Conservation (phyloP, 1,140 invertebrate species). For the Drosophila arizonae region DNA sequence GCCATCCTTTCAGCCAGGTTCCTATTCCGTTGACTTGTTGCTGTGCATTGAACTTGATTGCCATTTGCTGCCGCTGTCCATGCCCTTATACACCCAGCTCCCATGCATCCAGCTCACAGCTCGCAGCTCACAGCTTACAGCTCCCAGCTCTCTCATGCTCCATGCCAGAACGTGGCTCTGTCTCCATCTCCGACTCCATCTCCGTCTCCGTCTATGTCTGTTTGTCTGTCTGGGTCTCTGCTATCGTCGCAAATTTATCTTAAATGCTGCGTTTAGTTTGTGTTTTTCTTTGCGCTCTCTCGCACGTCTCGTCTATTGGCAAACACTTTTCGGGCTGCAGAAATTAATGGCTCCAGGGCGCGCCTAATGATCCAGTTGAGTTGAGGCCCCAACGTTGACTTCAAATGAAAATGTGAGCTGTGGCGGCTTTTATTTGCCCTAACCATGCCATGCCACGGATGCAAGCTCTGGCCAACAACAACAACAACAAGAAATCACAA, state of each 20-base stretch:
- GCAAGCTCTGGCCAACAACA: constrained; percentile 10
- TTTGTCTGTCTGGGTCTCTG: constrained; percentile 16
- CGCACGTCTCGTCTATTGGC: constrained; percentile 54
- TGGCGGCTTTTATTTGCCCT: constrained; percentile 66
- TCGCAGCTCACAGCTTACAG: not conserved
- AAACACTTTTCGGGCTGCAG: constrained; percentile 69
- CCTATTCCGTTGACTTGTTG: constrained; percentile 59
- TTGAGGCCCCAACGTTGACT: constrained; percentile 48
- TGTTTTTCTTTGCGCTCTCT: constrained; percentile 28
- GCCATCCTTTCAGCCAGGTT: constrained; percentile 27
- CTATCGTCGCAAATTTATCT: constrained; percentile 77
- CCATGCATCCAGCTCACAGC: not conserved
- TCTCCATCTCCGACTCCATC: not conserved
- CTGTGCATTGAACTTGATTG: constrained; percentile 79
- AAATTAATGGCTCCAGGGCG: constrained; percentile 73
- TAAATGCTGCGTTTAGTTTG: constrained; percentile 74
- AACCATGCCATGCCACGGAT: constrained; percentile 60
- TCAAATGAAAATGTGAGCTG: constrained; percentile 72
- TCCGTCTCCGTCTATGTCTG: not conserved
- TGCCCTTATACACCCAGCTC: constrained; percentile 34
- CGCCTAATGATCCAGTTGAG: constrained; percentile 67
- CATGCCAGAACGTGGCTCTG: constrained; percentile 20
- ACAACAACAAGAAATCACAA: constrained; percentile 59
- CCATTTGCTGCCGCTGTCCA: constrained; percentile 49
- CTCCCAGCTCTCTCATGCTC: constrained; percentile 1